Conservation (phyloP, 2,113 vertebrate genomes). For the Nannospalax galili region DNA sequence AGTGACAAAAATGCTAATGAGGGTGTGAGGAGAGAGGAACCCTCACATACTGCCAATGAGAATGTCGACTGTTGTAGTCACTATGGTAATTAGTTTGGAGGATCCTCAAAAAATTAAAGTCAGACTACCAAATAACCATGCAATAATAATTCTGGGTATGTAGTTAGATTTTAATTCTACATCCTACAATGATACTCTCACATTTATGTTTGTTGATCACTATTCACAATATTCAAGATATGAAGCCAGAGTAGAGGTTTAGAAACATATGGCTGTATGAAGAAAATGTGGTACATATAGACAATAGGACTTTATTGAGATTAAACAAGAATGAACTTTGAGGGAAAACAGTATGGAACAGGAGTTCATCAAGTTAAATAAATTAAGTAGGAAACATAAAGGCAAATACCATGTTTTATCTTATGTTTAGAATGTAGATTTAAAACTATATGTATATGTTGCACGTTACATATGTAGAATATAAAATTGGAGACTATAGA, state of each 20-base stretch:
- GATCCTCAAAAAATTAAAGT: not conserved
- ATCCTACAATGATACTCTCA: not conserved
- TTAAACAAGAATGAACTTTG: not conserved
- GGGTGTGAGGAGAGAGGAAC: not conserved
- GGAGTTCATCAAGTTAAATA: not conserved
- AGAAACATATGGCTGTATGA: not conserved
- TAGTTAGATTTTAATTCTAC: not conserved
- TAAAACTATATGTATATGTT: not conserved
- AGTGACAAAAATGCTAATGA: not conserved
- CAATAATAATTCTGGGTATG: not conserved
- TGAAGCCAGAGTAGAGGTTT: not conserved
- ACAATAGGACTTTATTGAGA: not conserved
- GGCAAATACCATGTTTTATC: not conserved
- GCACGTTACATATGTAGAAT: not conserved
- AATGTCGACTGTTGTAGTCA: not conserved
- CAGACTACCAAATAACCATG: not conserved
- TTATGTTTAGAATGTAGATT: not conserved
- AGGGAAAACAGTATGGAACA: no score
- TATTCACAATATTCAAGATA: not conserved
- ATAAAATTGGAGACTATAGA: not conserved
- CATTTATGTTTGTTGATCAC: not conserved
- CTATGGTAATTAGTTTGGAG: not conserved
- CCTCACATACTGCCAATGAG: no score
- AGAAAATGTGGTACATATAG: not conserved
- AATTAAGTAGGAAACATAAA: not conserved